phyloP scores from a whole-genome alignment of 2,888 invertebrate genomes.

The Lobophora halterata region DNA sequence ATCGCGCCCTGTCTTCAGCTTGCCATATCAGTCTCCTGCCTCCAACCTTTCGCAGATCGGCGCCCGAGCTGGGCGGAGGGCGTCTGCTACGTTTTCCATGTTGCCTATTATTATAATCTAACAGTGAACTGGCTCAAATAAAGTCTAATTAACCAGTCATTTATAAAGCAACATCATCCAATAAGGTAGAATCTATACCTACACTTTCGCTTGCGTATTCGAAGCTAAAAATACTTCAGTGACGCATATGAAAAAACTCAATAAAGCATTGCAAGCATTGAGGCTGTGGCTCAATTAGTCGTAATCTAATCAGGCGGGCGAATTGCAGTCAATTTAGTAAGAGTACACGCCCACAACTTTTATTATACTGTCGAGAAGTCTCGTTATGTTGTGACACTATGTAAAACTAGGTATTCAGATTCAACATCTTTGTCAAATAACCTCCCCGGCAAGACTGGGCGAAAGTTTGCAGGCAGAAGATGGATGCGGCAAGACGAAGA shows the following conservation, averaged over 20 bases:
- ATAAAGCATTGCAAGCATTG: slow-evolving; percentile 17
- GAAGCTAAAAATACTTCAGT: slow-evolving; percentile 9
- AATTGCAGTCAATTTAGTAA: slow-evolving; percentile 39
- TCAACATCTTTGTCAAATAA: neutral
- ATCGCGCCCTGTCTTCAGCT: too few relatives aligned
- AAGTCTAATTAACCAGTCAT: too few relatives aligned
- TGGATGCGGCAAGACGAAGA: too few relatives aligned
- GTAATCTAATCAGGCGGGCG: slow-evolving; percentile 37
- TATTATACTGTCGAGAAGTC: slow-evolving; percentile 20
- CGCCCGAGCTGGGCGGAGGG: too few relatives aligned
- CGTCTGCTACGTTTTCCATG: too few relatives aligned
- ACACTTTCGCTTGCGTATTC: neutral
- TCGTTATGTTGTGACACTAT: neutral
- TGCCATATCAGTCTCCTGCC: too few relatives aligned
- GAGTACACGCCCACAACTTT: slow-evolving; percentile 21
- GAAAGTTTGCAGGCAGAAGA: too few relatives aligned
- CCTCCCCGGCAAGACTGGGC: too few relatives aligned
- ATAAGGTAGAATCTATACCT: neutral
- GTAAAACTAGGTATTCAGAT: neutral
- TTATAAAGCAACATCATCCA: slow-evolving; percentile 3
- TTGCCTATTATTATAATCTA: too few relatives aligned
- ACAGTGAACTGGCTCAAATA: too few relatives aligned
- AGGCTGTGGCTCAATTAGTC: slow-evolving; percentile 23
- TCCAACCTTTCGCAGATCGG: too few relatives aligned
- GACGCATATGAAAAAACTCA: slow-evolving; percentile 14